A percentile compares a stretch with the other conserved stretches of the same genome.
Evolutionary conservation across 2,797 vertebrate genomes (phyloP).

Genomic region (Capromys pilorides): DNA sequence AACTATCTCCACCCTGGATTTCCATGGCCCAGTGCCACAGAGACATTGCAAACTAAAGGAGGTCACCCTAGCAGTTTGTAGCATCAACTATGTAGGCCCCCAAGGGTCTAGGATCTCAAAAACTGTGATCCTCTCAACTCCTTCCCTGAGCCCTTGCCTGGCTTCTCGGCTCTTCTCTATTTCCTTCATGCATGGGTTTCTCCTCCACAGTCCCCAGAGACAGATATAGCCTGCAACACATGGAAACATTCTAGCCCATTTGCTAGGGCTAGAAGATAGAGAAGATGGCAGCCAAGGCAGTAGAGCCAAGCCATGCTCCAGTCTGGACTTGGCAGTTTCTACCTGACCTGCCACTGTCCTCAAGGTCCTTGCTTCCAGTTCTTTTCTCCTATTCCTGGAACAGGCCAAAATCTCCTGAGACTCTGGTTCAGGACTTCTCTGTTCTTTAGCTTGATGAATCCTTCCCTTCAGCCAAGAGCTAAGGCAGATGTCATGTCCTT

Average conservation of each 20-base stretch:
- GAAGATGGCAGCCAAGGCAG: accelerated
- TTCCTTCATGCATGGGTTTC: not conserved
- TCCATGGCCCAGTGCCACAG: slow-evolving; percentile 11
- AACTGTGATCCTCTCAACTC: not conserved
- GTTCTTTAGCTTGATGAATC: not conserved
- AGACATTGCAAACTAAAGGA: not conserved
- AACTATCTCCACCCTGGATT: slow-evolving; percentile 64
- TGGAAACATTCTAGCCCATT: too few species aligned
- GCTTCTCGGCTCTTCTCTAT: not conserved
- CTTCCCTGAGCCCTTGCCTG: not conserved
- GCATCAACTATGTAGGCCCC: not conserved
- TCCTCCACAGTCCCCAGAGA: not conserved
- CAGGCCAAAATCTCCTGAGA: not conserved
- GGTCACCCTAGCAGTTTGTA: slow-evolving; percentile 38
- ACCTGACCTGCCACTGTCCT: not conserved
- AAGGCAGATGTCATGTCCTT: accelerated
- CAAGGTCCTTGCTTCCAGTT: too few species aligned
- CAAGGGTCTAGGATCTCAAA: not conserved
- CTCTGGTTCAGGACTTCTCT: not conserved
- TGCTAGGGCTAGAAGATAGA: not conserved
- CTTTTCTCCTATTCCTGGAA: not conserved
- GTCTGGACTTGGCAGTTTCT: not conserved
- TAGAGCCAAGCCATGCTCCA: not conserved
- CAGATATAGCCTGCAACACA: not conserved
- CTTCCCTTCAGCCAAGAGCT: not conserved